phyloP scores from a whole-genome alignment of 2,888 invertebrate genomes.

The Trichopria drosophilae region DNA sequence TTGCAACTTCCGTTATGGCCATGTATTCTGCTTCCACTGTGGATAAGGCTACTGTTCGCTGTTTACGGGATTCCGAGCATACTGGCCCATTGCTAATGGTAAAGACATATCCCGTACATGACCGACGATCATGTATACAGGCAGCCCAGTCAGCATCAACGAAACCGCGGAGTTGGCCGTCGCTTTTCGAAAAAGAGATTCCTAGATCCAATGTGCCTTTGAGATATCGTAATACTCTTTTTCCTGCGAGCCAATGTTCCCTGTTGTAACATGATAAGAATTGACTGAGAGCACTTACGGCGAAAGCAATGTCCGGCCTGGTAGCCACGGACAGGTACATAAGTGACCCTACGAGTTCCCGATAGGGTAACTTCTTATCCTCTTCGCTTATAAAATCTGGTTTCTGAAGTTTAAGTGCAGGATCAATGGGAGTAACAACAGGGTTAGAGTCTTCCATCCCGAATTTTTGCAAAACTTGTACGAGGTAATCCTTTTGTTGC shows the following conservation, averaged over 20 bases:
- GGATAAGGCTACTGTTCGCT: too few species aligned
- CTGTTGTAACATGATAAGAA: constrained; percentile 24
- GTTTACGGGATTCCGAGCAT: too few species aligned
- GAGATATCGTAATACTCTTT: constrained; percentile 33
- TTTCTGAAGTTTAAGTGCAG: neutral
- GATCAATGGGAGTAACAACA: neutral
- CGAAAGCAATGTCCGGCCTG: constrained; percentile 34
- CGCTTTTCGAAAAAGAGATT: too few species aligned
- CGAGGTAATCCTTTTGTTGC: neutral
- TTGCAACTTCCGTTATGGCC: too few species aligned
- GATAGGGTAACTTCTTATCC: constrained; percentile 17
- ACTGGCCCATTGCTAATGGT: too few species aligned
- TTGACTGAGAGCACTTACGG: constrained; percentile 25
- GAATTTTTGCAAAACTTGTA: neutral
- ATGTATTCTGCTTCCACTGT: too few species aligned
- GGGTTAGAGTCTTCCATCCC: neutral
- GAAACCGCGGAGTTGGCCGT: too few species aligned
- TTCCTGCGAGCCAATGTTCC: constrained; percentile 32
- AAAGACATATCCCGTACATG: too few species aligned
- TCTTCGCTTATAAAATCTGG: neutral
- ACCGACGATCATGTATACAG: too few species aligned
- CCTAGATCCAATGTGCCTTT: constrained; percentile 18
- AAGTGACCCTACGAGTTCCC: constrained; percentile 30
- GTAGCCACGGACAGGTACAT: constrained; percentile 30
- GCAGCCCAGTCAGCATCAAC: too few species aligned